phyloP scores from a whole-genome alignment of 2,797 vertebrate genomes.

The Apogon hyalosoma region DNA sequence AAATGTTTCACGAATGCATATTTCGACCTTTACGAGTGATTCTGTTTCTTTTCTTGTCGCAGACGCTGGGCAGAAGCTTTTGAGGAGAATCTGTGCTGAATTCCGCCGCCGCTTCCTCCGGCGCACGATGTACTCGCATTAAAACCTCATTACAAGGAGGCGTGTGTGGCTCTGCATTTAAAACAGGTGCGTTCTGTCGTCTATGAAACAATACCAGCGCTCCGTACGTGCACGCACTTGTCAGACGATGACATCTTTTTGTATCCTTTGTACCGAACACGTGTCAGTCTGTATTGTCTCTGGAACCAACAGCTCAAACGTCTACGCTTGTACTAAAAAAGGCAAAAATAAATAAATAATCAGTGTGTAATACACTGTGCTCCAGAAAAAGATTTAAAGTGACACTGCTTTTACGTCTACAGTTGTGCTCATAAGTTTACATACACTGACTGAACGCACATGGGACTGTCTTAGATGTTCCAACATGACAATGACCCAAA shows the following conservation, averaged over 20 bases:
- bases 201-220: conserved; percentile 29
- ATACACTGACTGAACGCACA: too few species aligned
- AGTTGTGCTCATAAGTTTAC: too few species aligned
- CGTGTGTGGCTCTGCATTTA: conserved; percentile 62
- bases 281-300: background rate
- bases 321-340: conserved; percentile 8
- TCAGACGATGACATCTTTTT: conserved; percentile 27
- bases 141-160: conserved; percentile 68
- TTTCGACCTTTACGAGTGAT: conserved; percentile 56
- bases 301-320: conserved; percentile 20
- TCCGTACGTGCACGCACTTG: background rate
- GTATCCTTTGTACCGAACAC: conserved; percentile 5
- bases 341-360: too few species aligned
- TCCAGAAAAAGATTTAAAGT: conserved; percentile 35
- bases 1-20: conserved; percentile 48
- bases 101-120: conserved; percentile 28
- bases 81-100: conserved; percentile 26
- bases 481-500: too few species aligned
- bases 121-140: conserved; percentile 64
- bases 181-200: conserved; percentile 47
- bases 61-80: conserved; percentile 29
- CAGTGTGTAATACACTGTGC: too few species aligned
- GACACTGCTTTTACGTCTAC: conserved; percentile 38
- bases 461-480: too few species aligned
- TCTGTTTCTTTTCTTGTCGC: conserved; percentile 31